Evolutionary conservation across 1,140 invertebrate species (phyloP), one percentile per base, ranked within the genome.

Genomic region (Tetragnatha versicolor): DNA sequence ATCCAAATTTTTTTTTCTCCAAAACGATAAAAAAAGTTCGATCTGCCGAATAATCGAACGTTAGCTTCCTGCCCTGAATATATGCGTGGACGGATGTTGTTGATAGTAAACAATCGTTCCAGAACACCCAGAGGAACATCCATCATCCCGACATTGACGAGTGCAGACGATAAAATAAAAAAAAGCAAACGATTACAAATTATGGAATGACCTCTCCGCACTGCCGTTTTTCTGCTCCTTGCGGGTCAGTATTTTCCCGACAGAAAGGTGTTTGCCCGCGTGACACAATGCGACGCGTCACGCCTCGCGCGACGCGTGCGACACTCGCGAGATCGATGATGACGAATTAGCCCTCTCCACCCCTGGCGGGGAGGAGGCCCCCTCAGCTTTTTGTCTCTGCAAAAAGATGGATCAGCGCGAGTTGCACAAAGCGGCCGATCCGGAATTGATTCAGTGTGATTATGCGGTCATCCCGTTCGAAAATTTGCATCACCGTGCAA

Each of bases 141-240:
- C 73, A 77, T 77, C 73, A 77, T 77, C n/a, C 35, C 39, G 73
- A 77, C 73, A 27, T 77, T 77, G 73, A 77, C 73, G 61, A 77
- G 61, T n/a, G 29, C 27, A 47, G 35, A 22, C 25, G n/a, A n/a
- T 45, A n/a, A 63, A 27, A 29, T 29, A 35, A 10, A 47, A 53
- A 77, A 63, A 77, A 45, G 25, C 47, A 55, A 17, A 9, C 33
- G 25, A 31, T 29, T 60, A 73, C 69, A 73, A 73, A 72, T 72
- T 60, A 70, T 20, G 31, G 25, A 47, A 77, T 77, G 73, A 77
- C 73, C 73, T 55, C 60, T 53, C 55, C 27, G 51, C 58, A 58
- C 35, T 22, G 45, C 51, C 69, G 27, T 55, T 22, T 25, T 33
- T 29, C 39, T 25, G 9, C 53, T 27, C 22, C 25, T 42, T 77